Conservation (phyloP, 1,140 invertebrate genomes). For the Drosophila erecta region DNA sequence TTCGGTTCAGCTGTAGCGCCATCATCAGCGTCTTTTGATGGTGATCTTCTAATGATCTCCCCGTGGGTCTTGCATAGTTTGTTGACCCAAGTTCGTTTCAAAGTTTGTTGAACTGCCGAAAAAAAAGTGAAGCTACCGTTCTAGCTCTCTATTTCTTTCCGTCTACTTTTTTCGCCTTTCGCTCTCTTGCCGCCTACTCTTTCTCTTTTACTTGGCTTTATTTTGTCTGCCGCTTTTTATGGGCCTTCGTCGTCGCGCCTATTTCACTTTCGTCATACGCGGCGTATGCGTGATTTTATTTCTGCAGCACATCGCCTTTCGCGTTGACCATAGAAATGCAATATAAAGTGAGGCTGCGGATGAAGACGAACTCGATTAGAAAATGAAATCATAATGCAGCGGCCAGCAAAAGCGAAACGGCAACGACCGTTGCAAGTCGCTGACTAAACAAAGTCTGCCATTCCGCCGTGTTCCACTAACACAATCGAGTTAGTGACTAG, state of each 20-base stretch:
- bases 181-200: conserved; percentile 32
- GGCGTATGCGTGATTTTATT: conserved; percentile 78
- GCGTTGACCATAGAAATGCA: conserved; percentile 56
- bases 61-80: conserved; percentile 63
- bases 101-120: conserved; percentile 74
- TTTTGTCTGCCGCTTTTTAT: conserved; percentile 37
- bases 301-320: conserved; percentile 42
- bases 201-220: conserved; percentile 37
- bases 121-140: conserved; percentile 74
- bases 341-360: conserved; percentile 45
- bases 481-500: conserved; percentile 28
- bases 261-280: conserved; percentile 75
- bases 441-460: conserved; percentile 69
- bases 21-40: conserved; percentile 32
- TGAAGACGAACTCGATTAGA: conserved; percentile 63
- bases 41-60: conserved; percentile 46
- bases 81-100: conserved; percentile 70
- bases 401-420: conserved; percentile 60
- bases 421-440: conserved; percentile 70
- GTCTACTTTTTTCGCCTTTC: conserved; percentile 32
- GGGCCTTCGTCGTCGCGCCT: conserved; percentile 39
- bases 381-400: conserved; percentile 72
- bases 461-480: conserved; percentile 47
- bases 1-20: conserved; percentile 46
- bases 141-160: conserved; percentile 62